phyloP scores from a whole-genome alignment of 2,888 invertebrate species.

The Sepiola atlantica region DNA sequence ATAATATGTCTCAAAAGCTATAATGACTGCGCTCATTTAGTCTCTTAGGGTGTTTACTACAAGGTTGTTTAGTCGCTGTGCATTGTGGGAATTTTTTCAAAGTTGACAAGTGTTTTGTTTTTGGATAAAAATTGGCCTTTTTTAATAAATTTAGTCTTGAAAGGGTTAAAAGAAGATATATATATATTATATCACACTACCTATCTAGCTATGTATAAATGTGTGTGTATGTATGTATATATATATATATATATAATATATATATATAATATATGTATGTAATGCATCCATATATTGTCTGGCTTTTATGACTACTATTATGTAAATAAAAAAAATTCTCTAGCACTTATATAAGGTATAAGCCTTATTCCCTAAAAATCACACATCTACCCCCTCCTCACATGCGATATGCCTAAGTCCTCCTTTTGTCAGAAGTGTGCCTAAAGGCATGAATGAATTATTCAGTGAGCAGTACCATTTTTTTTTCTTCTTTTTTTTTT shows the following conservation, averaged over 20 bases:
- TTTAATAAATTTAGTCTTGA: no score
- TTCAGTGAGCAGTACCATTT: neutral
- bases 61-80: no score
- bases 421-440: neutral
- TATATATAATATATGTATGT: neutral
- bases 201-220: neutral
- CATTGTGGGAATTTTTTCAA: no score
- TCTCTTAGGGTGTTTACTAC: no score
- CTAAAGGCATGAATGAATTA: neutral
- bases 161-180: neutral
- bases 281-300: neutral
- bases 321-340: neutral
- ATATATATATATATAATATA: neutral
- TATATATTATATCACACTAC: neutral
- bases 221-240: neutral
- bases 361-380: neutral
- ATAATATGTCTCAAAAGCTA: no score
- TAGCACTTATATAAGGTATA: conserved; percentile 16
- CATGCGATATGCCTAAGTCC: neutral
- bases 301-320: neutral
- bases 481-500: neutral
- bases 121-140: no score
- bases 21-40: no score
- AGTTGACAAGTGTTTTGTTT: no score
- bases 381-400: neutral